These are phyloP conservation scores for Spicauda simplicius DNA, from an alignment of 2,888 invertebrate genomes.

Conservation along the genomic window DNA sequence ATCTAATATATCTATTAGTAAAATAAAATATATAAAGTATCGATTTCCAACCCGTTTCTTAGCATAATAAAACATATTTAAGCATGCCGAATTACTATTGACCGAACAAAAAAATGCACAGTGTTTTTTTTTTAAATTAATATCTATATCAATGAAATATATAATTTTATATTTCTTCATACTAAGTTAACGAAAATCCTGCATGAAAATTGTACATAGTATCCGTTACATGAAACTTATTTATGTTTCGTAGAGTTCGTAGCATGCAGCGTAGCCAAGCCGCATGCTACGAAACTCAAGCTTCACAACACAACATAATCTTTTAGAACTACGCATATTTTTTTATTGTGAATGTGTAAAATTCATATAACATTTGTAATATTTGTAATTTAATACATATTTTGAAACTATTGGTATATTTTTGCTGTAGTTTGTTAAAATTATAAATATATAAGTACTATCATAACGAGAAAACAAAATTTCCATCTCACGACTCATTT, in stretches of 20 bases:
- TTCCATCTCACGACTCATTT: too few species aligned
- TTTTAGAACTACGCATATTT: neutral
- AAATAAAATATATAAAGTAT: neutral
- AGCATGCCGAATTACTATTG: too few species aligned
- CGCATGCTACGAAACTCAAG: slow-evolving; percentile 6
- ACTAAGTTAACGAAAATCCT: neutral
- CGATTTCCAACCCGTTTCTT: too few species aligned
- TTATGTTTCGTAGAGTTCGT: slow-evolving; percentile 10
- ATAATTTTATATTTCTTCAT: neutral
- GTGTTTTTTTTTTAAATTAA: too few species aligned
- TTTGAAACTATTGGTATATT: too few species aligned
- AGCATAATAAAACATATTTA: too few species aligned
- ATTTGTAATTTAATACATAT: too few species aligned
- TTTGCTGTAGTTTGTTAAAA: too few species aligned
- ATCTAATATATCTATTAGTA: slow-evolving; percentile 1
- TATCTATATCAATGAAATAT: neutral
- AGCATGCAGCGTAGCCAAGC: slow-evolving; percentile 2
- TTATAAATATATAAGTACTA: too few species aligned
- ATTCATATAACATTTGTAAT: neutral
- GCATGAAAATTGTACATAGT: too few species aligned
- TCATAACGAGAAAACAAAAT: too few species aligned
- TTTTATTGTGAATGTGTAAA: neutral
- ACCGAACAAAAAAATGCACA: too few species aligned
- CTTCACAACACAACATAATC: neutral
- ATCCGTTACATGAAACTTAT: neutral